phyloP scores from a whole-genome alignment of 2,113 vertebrate species.

The Drymodes brunneopygia region DNA sequence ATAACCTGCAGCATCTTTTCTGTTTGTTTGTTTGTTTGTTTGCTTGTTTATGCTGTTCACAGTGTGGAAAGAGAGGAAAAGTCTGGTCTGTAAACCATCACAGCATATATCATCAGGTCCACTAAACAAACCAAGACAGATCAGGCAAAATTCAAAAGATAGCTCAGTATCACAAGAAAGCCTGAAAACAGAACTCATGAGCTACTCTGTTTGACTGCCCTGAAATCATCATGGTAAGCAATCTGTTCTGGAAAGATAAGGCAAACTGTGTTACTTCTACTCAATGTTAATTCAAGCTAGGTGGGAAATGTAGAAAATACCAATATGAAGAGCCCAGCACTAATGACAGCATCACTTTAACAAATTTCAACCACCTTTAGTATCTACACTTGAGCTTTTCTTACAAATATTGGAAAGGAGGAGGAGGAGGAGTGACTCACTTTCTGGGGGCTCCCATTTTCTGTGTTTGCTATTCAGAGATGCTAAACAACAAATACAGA shows the following conservation, averaged over 20 bases:
- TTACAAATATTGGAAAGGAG: not conserved
- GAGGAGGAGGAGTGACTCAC: not conserved
- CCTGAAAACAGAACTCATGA: not conserved
- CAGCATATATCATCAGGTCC: not conserved
- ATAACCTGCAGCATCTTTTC: not conserved
- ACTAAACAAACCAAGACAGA: not conserved
- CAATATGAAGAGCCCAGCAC: not conserved
- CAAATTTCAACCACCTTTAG: not conserved
- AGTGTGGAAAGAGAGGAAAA: not conserved
- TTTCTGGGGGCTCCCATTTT: not conserved
- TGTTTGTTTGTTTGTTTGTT: not conserved
- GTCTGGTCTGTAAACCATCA: not conserved
- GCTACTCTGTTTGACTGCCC: not conserved
- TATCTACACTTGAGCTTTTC: not conserved
- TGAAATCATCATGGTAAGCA: not conserved
- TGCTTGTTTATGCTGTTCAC: not conserved
- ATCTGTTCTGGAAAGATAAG: slow-evolving; percentile 17
- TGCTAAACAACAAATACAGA: not conserved
- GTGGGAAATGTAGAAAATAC: not conserved
- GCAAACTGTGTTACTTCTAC: not conserved
- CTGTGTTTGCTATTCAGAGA: not conserved
- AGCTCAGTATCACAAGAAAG: not conserved
- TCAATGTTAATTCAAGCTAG: not conserved
- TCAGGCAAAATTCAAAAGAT: not conserved
- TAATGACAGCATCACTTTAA: not conserved